Evolutionary conservation across 2,113 vertebrate species (phyloP).

Genomic region (Ursus arctos): DNA sequence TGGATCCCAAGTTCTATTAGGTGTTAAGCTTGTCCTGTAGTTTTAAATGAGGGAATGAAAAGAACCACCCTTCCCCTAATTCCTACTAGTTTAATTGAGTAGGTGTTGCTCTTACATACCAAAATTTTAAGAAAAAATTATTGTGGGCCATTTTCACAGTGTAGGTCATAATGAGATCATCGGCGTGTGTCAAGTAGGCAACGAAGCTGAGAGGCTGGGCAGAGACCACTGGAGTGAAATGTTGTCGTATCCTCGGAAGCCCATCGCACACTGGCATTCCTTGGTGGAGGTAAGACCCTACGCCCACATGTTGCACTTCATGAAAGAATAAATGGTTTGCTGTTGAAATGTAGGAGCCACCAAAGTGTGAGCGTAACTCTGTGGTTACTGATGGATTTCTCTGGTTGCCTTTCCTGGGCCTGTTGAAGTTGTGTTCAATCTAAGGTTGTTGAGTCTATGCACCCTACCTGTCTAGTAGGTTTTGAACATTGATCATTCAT

Average conservation of each 20-base stretch:
- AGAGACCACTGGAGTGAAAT: slow-evolving; percentile 99
- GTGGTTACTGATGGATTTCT: neutral
- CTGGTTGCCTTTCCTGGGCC: neutral
- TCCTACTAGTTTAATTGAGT: slow-evolving; percentile 22
- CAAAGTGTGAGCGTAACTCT: neutral
- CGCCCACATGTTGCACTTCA: neutral
- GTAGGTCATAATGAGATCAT: slow-evolving; percentile 99
- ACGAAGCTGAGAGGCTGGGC: slow-evolving; percentile 95
- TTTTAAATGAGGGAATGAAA: slow-evolving; percentile 14
- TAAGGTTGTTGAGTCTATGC: neutral
- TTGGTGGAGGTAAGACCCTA: slow-evolving; percentile 94
- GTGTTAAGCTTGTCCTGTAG: neutral
- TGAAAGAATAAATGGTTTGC: neutral
- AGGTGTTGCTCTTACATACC: slow-evolving; percentile 57
- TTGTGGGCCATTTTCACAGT: slow-evolving; percentile 93
- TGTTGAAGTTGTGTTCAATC: neutral
- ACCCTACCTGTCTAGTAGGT: neutral
- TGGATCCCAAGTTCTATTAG: neutral
- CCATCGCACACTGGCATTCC: slow-evolving; percentile 98
- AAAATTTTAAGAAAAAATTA: slow-evolving; percentile 91
- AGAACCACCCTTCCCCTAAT: neutral
- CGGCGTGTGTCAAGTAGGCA: slow-evolving; percentile 98
- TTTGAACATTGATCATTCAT: slow-evolving; percentile 29
- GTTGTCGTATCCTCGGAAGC: slow-evolving; percentile 97
- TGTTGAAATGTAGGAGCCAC: neutral